Evolutionary conservation across 1,140 invertebrate species (phyloP).

Genomic region (Agrypnia vestita): DNA sequence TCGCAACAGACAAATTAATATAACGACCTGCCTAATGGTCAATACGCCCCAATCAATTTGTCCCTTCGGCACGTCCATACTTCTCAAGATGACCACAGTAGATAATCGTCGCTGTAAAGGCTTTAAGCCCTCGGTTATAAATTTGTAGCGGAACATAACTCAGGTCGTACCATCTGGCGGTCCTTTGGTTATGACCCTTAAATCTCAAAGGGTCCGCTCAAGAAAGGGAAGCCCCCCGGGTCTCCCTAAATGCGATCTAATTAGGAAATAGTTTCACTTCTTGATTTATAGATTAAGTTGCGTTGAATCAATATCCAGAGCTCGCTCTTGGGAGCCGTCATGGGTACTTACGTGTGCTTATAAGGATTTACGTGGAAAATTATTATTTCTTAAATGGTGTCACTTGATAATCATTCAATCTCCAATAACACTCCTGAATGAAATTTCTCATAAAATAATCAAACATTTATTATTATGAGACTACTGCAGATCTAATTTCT

Average conservation of each 20-base stretch:
- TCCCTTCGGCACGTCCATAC: slow-evolving; percentile 25
- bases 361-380: slow-evolving; percentile 24
- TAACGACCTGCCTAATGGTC: slow-evolving; percentile 58
- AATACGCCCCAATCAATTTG: slow-evolving; percentile 58
- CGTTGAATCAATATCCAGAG: slow-evolving; percentile 59
- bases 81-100: slow-evolving; percentile 58
- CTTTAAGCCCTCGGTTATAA: slow-evolving; percentile 50
- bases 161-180: slow-evolving; percentile 58
- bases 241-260: slow-evolving; percentile 73
- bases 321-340: slow-evolving; percentile 20
- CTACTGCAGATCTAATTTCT: too few relatives aligned
- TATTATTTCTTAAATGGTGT: neutral
- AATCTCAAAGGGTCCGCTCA: slow-evolving; percentile 59
- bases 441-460: too few relatives aligned
- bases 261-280: slow-evolving; percentile 75
- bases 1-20: slow-evolving; percentile 49
- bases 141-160: slow-evolving; percentile 60
- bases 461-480: too few relatives aligned
- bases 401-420: neutral
- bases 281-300: slow-evolving; percentile 76
- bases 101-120: slow-evolving; percentile 58
- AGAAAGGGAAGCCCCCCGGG: slow-evolving; percentile 43
- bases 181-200: slow-evolving; percentile 59
- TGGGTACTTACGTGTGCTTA: slow-evolving; percentile 7
- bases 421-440: neutral